Base-by-base conservation (phyloP, 2,113 vertebrate genomes). In the Rhipidura dahli region DNA sequence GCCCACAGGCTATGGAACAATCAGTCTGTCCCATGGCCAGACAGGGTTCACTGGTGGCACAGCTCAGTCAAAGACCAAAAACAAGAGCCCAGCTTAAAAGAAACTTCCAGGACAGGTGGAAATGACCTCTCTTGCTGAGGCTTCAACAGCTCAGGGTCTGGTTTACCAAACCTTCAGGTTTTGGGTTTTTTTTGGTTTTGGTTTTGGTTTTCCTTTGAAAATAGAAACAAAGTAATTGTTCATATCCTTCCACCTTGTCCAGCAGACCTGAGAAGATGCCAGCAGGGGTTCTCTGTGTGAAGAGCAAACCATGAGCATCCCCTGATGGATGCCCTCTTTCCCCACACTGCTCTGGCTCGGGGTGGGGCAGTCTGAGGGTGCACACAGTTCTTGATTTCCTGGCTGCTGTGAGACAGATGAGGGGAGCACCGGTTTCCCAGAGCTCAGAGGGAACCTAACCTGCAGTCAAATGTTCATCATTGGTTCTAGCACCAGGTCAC, bases 361-460 rank as follows among this genome's bases (percentile, higher is more conserved):
- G 5, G 3, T 49, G 42, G 21, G 39, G 24, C 0, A 0, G 19
- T 33, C 42, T 56, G 39, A 50, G 17, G 5, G 12, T 60, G 15
- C 23, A 27, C 0, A 0, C 0, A 1, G 1, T 22, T 44, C 59
- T n/a, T 2, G 0, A 61, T 31, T 8, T 54, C 33, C 47, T 6
- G 2, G 8, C 24, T 50, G 13, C 45, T 7, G 1, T 3, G 5
- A 33, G 47, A 27, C 3, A 3, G 3, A n/a, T 6, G 9, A 84
- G 15, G 20, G 11, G 44, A 17, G 30, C 51, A 9, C 16, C 2
- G 0, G 6, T 21, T 53, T 75, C 56, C n/a, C 47, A 66, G 37
- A 30, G 35, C 47, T 90, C 9, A 5, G 18, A 39, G 28, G 18
- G 10, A 92, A 6, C 10, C 3, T 11, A 0, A 1, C 8, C 15